phyloP scores from a whole-genome alignment of 2,888 invertebrate species.

The Ophion ventricosus region DNA sequence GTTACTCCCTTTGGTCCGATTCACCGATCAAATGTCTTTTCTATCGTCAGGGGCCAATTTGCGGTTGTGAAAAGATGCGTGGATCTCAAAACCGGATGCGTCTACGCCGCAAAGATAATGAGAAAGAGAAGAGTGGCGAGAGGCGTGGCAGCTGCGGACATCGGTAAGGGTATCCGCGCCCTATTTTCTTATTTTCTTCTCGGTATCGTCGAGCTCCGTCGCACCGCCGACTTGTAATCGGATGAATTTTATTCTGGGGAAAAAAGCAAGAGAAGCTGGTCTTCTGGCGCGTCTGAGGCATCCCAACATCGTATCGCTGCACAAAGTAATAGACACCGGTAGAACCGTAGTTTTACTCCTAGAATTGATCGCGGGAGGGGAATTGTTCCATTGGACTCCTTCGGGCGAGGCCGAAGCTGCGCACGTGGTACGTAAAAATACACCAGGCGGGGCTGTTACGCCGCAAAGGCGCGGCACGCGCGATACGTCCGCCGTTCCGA shows the following conservation, averaged over 20 bases:
- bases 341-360: conserved; percentile 86
- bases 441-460: too few species aligned
- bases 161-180: conserved; percentile 78
- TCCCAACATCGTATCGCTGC: conserved; percentile 86
- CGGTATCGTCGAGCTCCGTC: not conserved
- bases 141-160: conserved; percentile 86
- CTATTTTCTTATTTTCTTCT: not conserved
- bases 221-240: not conserved
- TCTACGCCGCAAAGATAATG: conserved; percentile 88
- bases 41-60: conserved; percentile 86
- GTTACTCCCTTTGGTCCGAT: not conserved
- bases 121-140: conserved; percentile 85
- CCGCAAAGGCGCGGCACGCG: not conserved
- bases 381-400: conserved; percentile 86
- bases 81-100: conserved; percentile 84
- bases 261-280: conserved; percentile 84
- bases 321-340: conserved; percentile 86
- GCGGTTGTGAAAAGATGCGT: conserved; percentile 86
- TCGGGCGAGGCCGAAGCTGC: conserved; percentile 86
- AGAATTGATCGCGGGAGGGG: conserved; percentile 88
- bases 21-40: conserved; percentile 24
- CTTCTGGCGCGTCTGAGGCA: conserved; percentile 85
- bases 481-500: too few species aligned
- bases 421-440: conserved; percentile 83
- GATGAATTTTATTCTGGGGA: conserved; percentile 2